These are phyloP conservation scores for Gymnarchus niloticus DNA, from an alignment of 2,113 vertebrate genomes.

Conservation along the genomic window DNA sequence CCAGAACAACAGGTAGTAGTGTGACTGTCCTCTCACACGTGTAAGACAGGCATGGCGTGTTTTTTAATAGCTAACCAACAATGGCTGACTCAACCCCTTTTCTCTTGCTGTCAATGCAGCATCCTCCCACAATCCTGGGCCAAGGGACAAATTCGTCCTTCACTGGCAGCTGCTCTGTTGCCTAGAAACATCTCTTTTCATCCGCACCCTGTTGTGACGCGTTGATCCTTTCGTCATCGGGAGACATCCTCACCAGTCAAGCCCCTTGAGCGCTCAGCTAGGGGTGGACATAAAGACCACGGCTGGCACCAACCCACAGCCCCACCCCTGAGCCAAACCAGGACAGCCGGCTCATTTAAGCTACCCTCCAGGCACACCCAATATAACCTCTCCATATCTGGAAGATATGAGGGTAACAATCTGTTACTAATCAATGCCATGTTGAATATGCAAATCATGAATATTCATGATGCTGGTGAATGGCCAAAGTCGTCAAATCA, in stretches of 20 bases:
- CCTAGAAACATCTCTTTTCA: background rate
- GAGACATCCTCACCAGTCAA: background rate
- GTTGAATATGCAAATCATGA: background rate
- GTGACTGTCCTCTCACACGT: too few species aligned
- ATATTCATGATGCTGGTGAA: background rate
- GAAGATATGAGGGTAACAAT: background rate
- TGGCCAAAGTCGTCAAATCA: background rate
- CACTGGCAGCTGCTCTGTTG: background rate
- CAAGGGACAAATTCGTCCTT: background rate
- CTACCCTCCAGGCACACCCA: background rate
- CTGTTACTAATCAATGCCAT: background rate
- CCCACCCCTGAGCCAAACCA: background rate
- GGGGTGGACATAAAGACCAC: too few species aligned
- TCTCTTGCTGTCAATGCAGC: background rate
- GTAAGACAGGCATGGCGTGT: background rate
- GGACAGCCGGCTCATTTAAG: background rate
- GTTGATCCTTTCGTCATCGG: background rate
- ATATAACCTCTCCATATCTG: background rate
- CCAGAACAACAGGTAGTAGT: too few species aligned
- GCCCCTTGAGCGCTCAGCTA: too few species aligned
- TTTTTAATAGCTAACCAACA: background rate
- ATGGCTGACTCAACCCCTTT: too few species aligned
- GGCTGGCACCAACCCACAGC: background rate
- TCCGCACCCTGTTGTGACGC: background rate
- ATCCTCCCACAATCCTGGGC: background rate